Evolutionary conservation across 1,140 invertebrate genomes (phyloP).

Genomic region (Globodera rostochiensis): DNA sequence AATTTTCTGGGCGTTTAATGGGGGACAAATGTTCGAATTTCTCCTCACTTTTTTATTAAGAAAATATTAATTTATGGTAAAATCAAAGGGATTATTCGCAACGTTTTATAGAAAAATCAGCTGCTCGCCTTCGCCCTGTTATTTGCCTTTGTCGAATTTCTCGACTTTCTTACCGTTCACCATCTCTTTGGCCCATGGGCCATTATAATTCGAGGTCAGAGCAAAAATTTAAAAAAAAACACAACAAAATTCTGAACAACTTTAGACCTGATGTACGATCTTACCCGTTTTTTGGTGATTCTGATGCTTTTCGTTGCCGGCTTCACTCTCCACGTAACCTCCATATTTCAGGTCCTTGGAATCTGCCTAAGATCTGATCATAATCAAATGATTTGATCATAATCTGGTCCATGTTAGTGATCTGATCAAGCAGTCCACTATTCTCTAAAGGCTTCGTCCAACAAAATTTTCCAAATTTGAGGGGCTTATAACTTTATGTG

Average conservation of each 20-base stretch:
- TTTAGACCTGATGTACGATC: conserved; percentile 71
- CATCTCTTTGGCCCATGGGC: conserved; percentile 97
- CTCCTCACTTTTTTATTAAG: no score
- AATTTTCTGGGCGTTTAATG: conserved; percentile 59
- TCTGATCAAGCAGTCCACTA: no score
- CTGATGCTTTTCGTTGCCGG: conserved; percentile 95
- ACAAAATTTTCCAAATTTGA: background rate
- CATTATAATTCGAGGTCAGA: conserved; percentile 72
- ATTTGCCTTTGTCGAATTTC: conserved; percentile 90
- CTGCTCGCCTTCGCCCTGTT: conserved; percentile 90
- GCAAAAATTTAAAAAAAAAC: conserved; percentile 48
- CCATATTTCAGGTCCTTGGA: conserved; percentile 85
- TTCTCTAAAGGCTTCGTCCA: no score
- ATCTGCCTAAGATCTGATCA: background rate
- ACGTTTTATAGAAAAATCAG: conserved; percentile 76
- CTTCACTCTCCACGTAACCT: conserved; percentile 95
- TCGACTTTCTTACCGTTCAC: conserved; percentile 89
- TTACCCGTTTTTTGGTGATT: conserved; percentile 92
- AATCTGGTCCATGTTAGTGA: no score
- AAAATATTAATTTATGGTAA: no score
- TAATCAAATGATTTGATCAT: no score
- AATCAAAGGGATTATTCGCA: no score
- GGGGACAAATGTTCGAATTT: conserved; percentile 69
- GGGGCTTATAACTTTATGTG: no score
- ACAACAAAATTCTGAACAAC: conserved; percentile 55